Conservation (phyloP, 2,888 invertebrate genomes). For the Lasiommata megera region DNA sequence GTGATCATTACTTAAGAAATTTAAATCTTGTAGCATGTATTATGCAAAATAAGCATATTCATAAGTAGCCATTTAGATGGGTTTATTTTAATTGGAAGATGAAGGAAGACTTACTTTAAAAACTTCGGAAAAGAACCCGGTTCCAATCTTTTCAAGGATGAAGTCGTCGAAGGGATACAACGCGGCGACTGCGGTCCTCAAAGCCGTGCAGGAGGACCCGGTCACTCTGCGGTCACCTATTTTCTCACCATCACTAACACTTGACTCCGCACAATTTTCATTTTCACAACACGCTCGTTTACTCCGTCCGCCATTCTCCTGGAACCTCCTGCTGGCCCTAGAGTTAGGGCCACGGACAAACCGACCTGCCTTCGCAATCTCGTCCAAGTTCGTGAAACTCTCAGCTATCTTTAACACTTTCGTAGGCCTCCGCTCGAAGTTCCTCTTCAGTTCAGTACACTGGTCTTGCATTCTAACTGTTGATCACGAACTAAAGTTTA, state of each 20-base stretch:
- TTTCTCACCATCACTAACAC: constrained; percentile 74
- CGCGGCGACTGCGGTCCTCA: constrained; percentile 94
- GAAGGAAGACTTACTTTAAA: constrained; percentile 92
- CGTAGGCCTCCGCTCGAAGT: constrained; percentile 72
- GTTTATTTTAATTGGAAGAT: not conserved
- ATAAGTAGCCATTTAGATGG: too few species aligned
- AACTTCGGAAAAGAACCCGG: constrained; percentile 98
- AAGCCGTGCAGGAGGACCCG: constrained; percentile 90
- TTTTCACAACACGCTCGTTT: constrained; percentile 73
- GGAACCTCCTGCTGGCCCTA: constrained; percentile 59
- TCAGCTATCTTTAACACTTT: constrained; percentile 79
- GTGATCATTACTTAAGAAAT: too few species aligned
- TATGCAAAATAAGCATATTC: not conserved
- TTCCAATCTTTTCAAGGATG: constrained; percentile 94
- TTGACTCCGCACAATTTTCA: constrained; percentile 70
- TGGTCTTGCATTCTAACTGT: constrained; percentile 79
- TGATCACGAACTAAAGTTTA: constrained; percentile 44
- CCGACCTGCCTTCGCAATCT: constrained; percentile 70
- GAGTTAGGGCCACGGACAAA: constrained; percentile 73
- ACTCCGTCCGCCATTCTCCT: constrained; percentile 57
- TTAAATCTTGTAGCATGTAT: not conserved
- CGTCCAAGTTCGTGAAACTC: constrained; percentile 78
- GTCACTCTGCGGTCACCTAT: constrained; percentile 71
- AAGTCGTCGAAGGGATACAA: constrained; percentile 97
- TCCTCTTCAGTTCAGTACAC: constrained; percentile 63